Evolutionary conservation across 2,888 invertebrate species (phyloP), one percentile per base, ranked within the genome.

Genomic region (Sipunculus nudus): DNA sequence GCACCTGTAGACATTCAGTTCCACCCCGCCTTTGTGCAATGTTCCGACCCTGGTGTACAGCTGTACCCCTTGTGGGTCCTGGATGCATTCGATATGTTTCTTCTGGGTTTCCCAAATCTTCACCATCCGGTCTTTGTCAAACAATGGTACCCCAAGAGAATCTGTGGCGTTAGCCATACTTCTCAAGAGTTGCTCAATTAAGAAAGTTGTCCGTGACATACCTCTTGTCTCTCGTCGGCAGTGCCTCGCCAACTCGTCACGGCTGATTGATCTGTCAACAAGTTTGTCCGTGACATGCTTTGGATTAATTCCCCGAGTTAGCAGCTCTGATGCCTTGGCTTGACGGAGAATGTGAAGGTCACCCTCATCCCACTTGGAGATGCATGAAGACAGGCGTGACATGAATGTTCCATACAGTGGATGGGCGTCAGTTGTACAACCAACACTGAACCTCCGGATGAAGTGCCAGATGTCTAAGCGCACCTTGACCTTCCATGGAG

Each of bases 381-480:
- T 71, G 52, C 56, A 53, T 5, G 26, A n/a, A 13, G 66, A 65
- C 8, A 72, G 53, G 5, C 45, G 32, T 3, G 45, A 10, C 67
- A 72, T 69, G 63, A 73, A 72, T 13, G 35, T n/a, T 1, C 45
- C 63, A 61, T 71, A 68, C 40, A 71, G 53, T 6, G 53, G 62
- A 32, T 73, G 70, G 2, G 63, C 19, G 26, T 73, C 70, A 16
- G 70, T 60, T 28, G 62, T 57, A 40, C 49, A 59, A 5, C 50
- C 61, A 6, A 31, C 21, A 8, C 64, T 35, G 1, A 72, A 21
- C 1, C 72, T 48, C 5, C 65, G 23, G 70, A 73, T 72, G 56
- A 73, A 67, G 32, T 73, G 69, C 68, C 72, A 72, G 16, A 71
- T 59, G 53, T 73, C 72, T 10, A 73, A 55, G 3, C 67, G 56